Evolutionary conservation across 2,888 invertebrate species (phyloP), one percentile per base, ranked within the genome.

Genomic region (Sclerodermus sp.): DNA sequence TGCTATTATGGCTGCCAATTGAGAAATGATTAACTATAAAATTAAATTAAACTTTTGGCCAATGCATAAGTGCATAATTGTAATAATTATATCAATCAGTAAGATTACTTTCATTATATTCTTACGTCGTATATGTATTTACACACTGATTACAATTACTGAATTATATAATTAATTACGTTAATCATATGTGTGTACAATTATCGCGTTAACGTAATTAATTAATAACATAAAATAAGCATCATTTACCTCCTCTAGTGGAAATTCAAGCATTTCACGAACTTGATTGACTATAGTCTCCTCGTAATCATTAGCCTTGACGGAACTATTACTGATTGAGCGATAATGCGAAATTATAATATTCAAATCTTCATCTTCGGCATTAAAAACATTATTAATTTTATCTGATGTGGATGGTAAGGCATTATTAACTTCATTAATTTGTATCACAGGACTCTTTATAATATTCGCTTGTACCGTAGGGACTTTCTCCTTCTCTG

Each of bases 231-330:
- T 23, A 23, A 23, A 5, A 23, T 23, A n/a, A n/a, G n/a, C n/a
- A n/a, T n/a, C n/a, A n/a, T 23, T 23, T 70, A 77, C 77, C 70
- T 76, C 68, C 43, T 60, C 52, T 36, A 72, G 32, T 17, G 78
- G 72, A 52, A 78, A 66, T 53, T 67, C 65, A 37, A 76, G 64
- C 42, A 78, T 66, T 57, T 70, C 69, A 53, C 73, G 68, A 1
- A 77, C 73, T 23, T 77, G 65, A 48, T 53, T 63, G 12, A 65
- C 62, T 46, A 78, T 52, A 49, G 73, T 68, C 44, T 70, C 64
- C 48, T 60, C 59, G 60, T 74, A 66, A 51, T 71, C 69, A 38
- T 66, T 48, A 18, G 58, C 59, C 47, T 55, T 65, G 14, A 52
- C 41, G 44, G 56, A 57, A 18, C 68, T 62, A 18, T 62, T 65